Evolutionary conservation across 2,113 vertebrate species (phyloP), one percentile per base, ranked within the genome.

Genomic region (Mesoclemmys tuberculata): DNA sequence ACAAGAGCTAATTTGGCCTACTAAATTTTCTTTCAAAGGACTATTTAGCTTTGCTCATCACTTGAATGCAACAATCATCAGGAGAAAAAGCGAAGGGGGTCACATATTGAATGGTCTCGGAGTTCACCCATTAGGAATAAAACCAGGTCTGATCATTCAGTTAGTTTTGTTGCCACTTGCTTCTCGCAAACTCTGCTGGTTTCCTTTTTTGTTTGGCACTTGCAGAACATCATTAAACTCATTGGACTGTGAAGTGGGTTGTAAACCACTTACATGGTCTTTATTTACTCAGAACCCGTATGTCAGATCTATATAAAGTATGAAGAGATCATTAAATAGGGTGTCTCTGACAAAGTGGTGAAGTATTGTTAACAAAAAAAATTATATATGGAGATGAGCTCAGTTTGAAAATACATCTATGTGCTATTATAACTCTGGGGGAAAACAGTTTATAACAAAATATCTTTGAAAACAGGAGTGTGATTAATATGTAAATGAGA

Each of bases 401-500:
- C 89, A 85, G 54, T 96, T 97, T 97, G 97, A 97, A 98, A 98
- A 97, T 92, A 86, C n/a, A 95, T 97, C 91, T 84, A 78, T 10
- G 71, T 94, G 83, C 80, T 94, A 86, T 90, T 96, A 95, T 95
- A 97, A 82, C 95, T 96, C 77, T 92, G 74, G 89, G 93, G 94
- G 88, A 97, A 98, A 92, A 83, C 79, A 94, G 79, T 94, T 96
- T 97, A 95, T 82, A 97, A 93, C 75, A 96, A 95, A 97, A 96
- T 95, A 95, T 95, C 95, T 96, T 97, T 98, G 97, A 97, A 98
- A 98, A 97, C 87, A 94, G 80, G 92, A 97, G 82, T 92, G 84
- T 97, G 96, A 98, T 98, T 96, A 98, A 98, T 97, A 98, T 98
- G 97, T 93, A 98, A 98, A 98, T 98, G 92, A 97, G 85, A 96